Base-by-base conservation (phyloP, 1,140 invertebrate genomes). In the Pantala flavescens region DNA sequence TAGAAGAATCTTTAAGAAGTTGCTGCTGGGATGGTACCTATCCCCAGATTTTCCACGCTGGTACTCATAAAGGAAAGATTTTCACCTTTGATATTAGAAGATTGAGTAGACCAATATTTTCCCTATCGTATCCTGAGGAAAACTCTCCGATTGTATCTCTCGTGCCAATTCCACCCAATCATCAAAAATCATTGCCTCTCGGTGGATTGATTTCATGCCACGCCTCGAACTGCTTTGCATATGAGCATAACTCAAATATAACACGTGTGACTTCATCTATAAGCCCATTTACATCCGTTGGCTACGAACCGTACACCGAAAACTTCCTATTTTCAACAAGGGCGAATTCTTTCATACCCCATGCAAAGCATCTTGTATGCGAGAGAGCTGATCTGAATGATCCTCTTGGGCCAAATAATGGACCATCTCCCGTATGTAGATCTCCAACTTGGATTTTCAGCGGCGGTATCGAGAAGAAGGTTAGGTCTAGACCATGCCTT, bases 151-250 rank as follows among this genome's bases (percentile, higher is more conserved):
- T 90, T 0, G 86, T 86, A 5, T 87, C 89, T 0, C 76, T 91
- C 24, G 86, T 84, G 24, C 79, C 82, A 24, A 79, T 87, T 21
- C 80, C 81, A 0, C 81, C 82, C 0, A 82, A 83, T 16, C 78
- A 81, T 23, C 77, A 79, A 12, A 78, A 76, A 74, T 78, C 80
- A 74, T 81, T 85, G 74, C 81, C 83, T 43, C 82, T 84, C 63
- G 89, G 87, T 21, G 93, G 93, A 0, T 83, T 94, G 28, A 78
- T 95, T 1, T 88, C 91, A 0, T 93, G 92, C 74, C 90, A 92
- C 78, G 81, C 95, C 19, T 90, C 90, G 78, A 87, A 87, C 0
- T 85, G 90, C 71, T 89, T 87, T 80, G 88, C 91, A 63, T 91
- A 90, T 84, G 49, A 63, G 1, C n/a, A 16, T 21, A 7, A 3